Evolutionary conservation across 2,797 vertebrate genomes (phyloP), one percentile per base, ranked within the genome.

Genomic region (Danio albolineatus): DNA sequence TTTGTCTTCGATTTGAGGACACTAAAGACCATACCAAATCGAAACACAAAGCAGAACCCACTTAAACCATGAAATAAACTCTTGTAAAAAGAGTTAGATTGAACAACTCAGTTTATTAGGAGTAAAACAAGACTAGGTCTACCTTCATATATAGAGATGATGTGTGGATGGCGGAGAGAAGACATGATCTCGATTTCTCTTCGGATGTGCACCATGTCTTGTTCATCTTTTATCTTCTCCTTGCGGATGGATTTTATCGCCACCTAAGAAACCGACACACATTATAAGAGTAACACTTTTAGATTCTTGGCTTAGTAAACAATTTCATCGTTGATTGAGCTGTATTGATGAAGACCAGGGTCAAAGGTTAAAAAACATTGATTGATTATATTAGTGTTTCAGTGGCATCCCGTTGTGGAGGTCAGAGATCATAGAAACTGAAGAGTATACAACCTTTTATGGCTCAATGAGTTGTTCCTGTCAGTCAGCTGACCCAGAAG

Each of bases 171-270:
- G 89, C 79, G 94, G 86, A 96, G 94, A 83, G 95, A 95, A 89
- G 96, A 97, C 96, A 97, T 96, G 91, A 97, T 96, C 92, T 97
- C 96, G 87, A 97, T 97, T 93, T 97, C 96, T 82, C 95, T 91
- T 90, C 95, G 94, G 92, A 97, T 96, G 93, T 96, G 96, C 89
- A 95, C 94, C 96, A 96, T 97, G 89, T 97, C 96, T 90, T 96
- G 95, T 81, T 97, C 95, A 81, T 96, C 95, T 90, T 94, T 95
- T 90, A 97, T 96, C 94, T 95, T 96, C 93, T 97, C 95, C 90
- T 97, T 97, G 53, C 89, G 86, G 57, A 89, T 89, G 56, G 87
- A 89, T 85, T 89, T 89, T 48, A 90, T 89, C 56, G 89, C 88
- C 80, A 90, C 88, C 88, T 89, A 80, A 70, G 44, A 79, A 28